Base-by-base conservation (phyloP, 37 sponge, comb jelly and placozoan species). In the Agelas oroides region DNA sequence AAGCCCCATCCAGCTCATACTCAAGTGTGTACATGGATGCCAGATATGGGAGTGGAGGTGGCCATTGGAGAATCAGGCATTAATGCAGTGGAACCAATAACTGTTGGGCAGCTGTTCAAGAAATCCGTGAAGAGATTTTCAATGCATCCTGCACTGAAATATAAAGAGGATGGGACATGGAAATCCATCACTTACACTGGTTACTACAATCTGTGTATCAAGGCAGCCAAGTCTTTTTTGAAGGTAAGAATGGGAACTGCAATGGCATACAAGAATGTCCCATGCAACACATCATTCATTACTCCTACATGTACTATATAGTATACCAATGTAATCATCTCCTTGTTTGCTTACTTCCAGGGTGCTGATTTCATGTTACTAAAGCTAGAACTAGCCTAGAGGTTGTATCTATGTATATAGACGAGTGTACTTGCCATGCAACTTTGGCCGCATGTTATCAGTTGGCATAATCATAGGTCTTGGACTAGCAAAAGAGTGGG, bases 171-270 rank as follows among this genome's bases (percentile, higher is more conserved):
- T 12, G 86, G 78, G 1, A 32, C 37, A 27, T 92, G 90, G 93
- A 59, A 59, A 58, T 20, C 41, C 6, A 80, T 85, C 38, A 95
- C 70, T 32, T 95, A 83, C 61, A 16, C 71, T 19, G 53, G 91
- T 73, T 89, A 91, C 80, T 79, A 82, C 36, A 61, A 84, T 24
- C 69, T 77, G n/a, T 73, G 71, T 32, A 35, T 88, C 28, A 27
- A 63, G 37, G 87, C 84, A 39, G 89, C 92, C 61, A 95, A 95
- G 74, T 85, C 92, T 16, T 85, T 91, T 62, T 59, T 95, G 13
- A 88, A 90, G 84, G 95, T 95, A 28, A 53, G 58, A 46, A 8
- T 46, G 46, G 46, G 46, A 3, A n/a, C n/a, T n/a, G n/a, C n/a
- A n/a, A n/a, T n/a, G n/a, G n/a, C n/a, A n/a, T n/a, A n/a, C n/a